Percentiles rank a stretch among this genome's conserved stretches.
These are phyloP conservation scores for Nezara viridula DNA, from an alignment of 2,888 invertebrate genomes.

Conservation along the genomic window DNA sequence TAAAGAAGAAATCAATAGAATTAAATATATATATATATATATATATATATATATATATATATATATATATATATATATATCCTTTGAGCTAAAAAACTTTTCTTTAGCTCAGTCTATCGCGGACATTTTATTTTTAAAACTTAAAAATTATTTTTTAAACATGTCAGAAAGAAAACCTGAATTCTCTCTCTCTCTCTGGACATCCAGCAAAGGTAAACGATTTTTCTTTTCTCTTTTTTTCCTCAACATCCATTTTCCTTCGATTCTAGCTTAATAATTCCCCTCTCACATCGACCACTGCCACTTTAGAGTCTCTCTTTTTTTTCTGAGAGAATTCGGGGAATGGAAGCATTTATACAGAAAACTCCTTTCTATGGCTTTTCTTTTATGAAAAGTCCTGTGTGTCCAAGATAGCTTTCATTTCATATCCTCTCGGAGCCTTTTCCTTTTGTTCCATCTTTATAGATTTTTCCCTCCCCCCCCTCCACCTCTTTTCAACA, in stretches of 20 bases:
- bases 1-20: too few species aligned
- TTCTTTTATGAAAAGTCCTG: conserved; percentile 54
- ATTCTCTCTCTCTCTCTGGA: not conserved
- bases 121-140: not conserved
- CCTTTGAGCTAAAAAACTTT: too few species aligned
- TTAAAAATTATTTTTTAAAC: not conserved
- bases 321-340: conserved; percentile 22
- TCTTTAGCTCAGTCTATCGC: too few species aligned
- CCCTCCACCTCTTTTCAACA: not conserved
- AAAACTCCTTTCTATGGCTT: conserved; percentile 49
- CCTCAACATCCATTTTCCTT: conserved; percentile 28
- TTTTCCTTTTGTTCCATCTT: conserved; percentile 42
- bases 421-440: conserved; percentile 50
- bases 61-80: too few species aligned
- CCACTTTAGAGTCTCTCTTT: not conserved
- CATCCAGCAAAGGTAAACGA: not conserved
- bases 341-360: conserved; percentile 49
- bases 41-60: too few species aligned
- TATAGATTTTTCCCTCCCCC: not conserved
- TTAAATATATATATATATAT: too few species aligned
- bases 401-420: conserved; percentile 56
- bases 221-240: conserved; percentile 25
- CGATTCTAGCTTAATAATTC: conserved; percentile 53
- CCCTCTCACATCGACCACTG: not conserved
- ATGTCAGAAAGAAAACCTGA: not conserved